Base-by-base conservation (phyloP, 2,113 vertebrate genomes). In the Sturnus vulgaris region DNA sequence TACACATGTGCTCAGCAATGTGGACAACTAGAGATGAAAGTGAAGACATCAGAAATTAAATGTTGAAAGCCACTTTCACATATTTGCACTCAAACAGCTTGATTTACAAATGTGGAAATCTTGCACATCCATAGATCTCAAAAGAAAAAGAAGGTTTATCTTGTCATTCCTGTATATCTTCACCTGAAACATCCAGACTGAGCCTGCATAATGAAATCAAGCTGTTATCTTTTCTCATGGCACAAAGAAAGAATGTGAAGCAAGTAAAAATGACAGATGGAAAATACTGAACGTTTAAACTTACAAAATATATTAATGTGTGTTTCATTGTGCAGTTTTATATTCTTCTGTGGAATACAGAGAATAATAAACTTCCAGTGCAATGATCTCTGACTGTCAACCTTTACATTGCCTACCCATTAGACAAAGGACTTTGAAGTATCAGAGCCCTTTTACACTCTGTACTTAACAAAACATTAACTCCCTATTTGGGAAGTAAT, bases 381-480 rank as follows among this genome's bases (percentile, higher is more conserved):
- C 49, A 85, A 44, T 8, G 19, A 18, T 56, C 35, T 90, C 75
- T 56, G 61, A 42, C 14, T 76, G 69, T 15, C 21, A 94, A 9
- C 19, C 57, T 85, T 82, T 88, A 30, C 25, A 47, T 75, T 52
- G 15, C 28, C 73, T 80, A 25, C 22, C 5, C 28, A 40, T 25
- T 1, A 66, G 20, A 19, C 3, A 5, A 88, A 88, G n/a, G 31
- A 69, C 71, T 93, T 86, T 86, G 86, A 88, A 86, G 68, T 81
- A 42, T 50, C 40, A 72, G 40, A 88, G 42, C 42, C 59, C 55
- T 83, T 93, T 90, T 70, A 80, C 65, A 65, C 46, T 35, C 55
- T 11, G 3, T 37, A 40, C 31, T 69, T 91, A 73, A 88, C 68
- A 93, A 95, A 91, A 88, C 17, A 61, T 91, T 92, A 90, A 83